Percentiles rank a stretch among this genome's conserved stretches.
These are phyloP conservation scores for Chlorodrepanis virens DNA, from an alignment of 2,113 vertebrate genomes.

Conservation along the genomic window DNA sequence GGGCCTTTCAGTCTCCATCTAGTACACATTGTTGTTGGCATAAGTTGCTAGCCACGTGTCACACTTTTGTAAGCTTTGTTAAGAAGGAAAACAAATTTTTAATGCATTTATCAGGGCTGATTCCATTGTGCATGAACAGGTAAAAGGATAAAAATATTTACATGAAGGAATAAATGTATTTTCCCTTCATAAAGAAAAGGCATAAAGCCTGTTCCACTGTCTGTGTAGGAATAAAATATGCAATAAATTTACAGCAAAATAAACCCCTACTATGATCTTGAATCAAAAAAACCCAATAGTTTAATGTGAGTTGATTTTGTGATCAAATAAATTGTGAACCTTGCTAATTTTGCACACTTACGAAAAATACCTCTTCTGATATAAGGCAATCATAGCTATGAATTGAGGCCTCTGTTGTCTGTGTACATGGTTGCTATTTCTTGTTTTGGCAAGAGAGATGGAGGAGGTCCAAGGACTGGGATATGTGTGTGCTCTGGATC, in stretches of 20 bases:
- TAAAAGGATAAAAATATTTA: background rate
- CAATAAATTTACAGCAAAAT: background rate
- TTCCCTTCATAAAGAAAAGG: background rate
- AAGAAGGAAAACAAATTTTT: background rate
- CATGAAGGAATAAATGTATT: background rate
- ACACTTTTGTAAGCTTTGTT: background rate
- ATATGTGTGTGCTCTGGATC: background rate
- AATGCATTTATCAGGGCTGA: background rate
- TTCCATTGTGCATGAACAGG: background rate
- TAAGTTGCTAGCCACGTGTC: background rate
- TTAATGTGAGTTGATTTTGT: background rate
- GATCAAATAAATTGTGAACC: background rate
- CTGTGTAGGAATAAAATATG: background rate
- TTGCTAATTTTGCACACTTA: background rate
- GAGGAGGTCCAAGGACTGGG: background rate
- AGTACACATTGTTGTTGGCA: background rate
- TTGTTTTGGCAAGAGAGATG: conserved; percentile 6
- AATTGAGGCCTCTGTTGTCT: background rate
- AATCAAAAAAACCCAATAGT: background rate
- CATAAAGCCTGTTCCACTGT: background rate
- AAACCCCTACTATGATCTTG: background rate
- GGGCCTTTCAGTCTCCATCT: background rate
- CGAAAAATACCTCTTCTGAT: background rate
- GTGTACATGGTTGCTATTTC: background rate
- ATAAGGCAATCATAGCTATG: background rate